These are phyloP conservation scores for Ginglymostoma cirratum DNA, from an alignment of 2,113 vertebrate species.

Conservation along the genomic window DNA sequence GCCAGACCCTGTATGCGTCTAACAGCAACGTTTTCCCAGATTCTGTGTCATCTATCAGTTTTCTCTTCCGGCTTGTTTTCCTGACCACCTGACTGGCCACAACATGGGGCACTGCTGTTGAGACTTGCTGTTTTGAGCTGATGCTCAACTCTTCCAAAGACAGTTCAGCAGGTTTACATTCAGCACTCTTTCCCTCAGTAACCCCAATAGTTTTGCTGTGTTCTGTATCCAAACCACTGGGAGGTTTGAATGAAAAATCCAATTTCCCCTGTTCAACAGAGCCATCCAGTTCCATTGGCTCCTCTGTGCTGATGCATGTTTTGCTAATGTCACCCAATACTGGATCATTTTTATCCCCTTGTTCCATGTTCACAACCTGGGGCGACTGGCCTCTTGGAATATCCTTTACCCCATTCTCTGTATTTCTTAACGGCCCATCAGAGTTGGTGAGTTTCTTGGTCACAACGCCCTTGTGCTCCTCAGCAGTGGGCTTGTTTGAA, in stretches of 20 bases:
- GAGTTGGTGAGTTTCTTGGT: constrained; percentile 62
- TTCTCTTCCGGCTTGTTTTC: constrained; percentile 74
- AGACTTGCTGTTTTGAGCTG: constrained; percentile 64
- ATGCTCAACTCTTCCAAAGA: constrained; percentile 94
- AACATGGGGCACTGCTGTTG: constrained; percentile 43
- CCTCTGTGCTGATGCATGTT: constrained; percentile 56
- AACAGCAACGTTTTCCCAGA: constrained; percentile 83
- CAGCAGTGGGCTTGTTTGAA: constrained; percentile 69
- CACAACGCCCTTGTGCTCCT: constrained; percentile 70
- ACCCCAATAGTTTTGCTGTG: constrained; percentile 44
- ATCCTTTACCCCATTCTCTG: constrained; percentile 60
- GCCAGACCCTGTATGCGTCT: constrained; percentile 93
- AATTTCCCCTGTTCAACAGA: constrained; percentile 52
- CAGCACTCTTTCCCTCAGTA: constrained; percentile 57
- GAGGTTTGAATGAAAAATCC: constrained; percentile 46
- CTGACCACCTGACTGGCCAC: constrained; percentile 53
- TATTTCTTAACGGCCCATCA: constrained; percentile 52
- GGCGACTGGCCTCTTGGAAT: constrained; percentile 52
- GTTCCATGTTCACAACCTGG: constrained; percentile 52
- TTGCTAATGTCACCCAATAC: constrained; percentile 44
- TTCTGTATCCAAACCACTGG: constrained; percentile 45
- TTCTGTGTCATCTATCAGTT: constrained; percentile 72
- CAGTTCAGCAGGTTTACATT: constrained; percentile 71
- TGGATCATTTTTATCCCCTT: constrained; percentile 49
- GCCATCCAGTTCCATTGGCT: constrained; percentile 78